These are phyloP conservation scores for Sarcophaga bullata DNA, from an alignment of 1,140 invertebrate species.

Conservation along the genomic window DNA sequence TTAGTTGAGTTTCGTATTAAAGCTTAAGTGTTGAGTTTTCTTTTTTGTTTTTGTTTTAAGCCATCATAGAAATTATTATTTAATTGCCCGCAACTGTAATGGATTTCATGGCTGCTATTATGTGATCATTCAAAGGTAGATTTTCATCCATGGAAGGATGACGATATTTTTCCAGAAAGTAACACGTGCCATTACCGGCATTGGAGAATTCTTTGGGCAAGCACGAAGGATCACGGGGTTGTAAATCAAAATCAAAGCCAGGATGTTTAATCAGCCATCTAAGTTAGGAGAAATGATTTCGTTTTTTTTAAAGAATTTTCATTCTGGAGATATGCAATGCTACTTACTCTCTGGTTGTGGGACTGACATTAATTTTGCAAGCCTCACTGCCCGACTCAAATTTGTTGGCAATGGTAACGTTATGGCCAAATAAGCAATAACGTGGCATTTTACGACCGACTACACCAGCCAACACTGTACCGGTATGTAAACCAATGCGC, in stretches of 20 bases:
- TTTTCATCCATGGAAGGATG: constrained; percentile 74
- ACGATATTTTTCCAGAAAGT: constrained; percentile 85
- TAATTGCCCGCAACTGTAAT: constrained; percentile 48
- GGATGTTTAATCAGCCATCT: constrained; percentile 80
- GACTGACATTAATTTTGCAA: constrained; percentile 89
- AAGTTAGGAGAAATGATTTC: constrained; percentile 57
- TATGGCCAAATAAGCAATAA: constrained; percentile 92
- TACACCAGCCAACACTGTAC: constrained; percentile 87
- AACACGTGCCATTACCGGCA: constrained; percentile 80
- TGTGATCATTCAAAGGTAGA: constrained; percentile 73
- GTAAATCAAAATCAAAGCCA: constrained; percentile 81
- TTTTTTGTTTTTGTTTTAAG: background rate
- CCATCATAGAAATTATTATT: background rate
- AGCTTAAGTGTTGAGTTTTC: background rate
- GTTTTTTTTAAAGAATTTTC: background rate
- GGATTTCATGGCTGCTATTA: constrained; percentile 69
- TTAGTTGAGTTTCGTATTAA: background rate
- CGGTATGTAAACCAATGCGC: constrained; percentile 92
- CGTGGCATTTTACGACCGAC: constrained; percentile 92
- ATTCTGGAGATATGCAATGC: background rate
- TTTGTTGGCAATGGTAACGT: constrained; percentile 93
- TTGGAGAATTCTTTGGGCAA: constrained; percentile 86
- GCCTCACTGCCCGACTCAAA: constrained; percentile 94
- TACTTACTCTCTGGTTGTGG: constrained; percentile 89
- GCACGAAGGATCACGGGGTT: constrained; percentile 78